These are phyloP conservation scores for Ctenosaura bakeri DNA, from an alignment of 2,797 vertebrate species.

Conservation along the genomic window DNA sequence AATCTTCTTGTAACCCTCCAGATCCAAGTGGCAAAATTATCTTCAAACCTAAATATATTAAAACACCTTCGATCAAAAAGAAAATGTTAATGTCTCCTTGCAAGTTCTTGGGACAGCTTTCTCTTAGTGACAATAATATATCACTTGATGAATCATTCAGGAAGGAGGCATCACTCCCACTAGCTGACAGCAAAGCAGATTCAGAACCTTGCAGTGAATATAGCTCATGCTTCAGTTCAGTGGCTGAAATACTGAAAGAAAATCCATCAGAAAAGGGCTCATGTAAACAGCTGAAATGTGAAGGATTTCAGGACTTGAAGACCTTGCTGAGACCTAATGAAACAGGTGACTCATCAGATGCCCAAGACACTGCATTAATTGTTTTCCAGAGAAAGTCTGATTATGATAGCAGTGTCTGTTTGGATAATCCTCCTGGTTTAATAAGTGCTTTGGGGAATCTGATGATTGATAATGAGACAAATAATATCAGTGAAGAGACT, in stretches of 20 bases:
- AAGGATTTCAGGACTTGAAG: constrained; percentile 75
- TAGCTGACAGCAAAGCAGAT: constrained; percentile 77
- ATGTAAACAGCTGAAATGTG: constrained; percentile 63
- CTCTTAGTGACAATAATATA: constrained; percentile 71
- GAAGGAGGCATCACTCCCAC: constrained; percentile 60
- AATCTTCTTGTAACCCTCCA: constrained; percentile 68
- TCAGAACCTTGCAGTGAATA: constrained; percentile 77
- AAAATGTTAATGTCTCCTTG: constrained; percentile 70
- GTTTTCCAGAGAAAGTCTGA: constrained; percentile 59
- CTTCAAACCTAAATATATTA: constrained; percentile 68
- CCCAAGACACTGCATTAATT: constrained; percentile 56
- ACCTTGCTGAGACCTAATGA: constrained; percentile 63
- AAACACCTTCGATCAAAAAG: constrained; percentile 68
- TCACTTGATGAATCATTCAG: constrained; percentile 54
- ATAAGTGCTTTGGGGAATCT: constrained; percentile 79
- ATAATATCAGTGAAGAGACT: constrained; percentile 67
- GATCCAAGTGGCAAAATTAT: constrained; percentile 67
- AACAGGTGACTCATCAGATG: constrained; percentile 74
- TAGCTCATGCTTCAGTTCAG: constrained; percentile 58
- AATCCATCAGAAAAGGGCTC: constrained; percentile 58
- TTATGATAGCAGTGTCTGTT: constrained; percentile 51
- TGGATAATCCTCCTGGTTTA: constrained; percentile 72
- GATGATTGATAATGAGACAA: constrained; percentile 75
- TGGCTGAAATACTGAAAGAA: constrained; percentile 59
- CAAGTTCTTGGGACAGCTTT: constrained; percentile 70